phyloP scores from a whole-genome alignment of 2,888 invertebrate species.

The Heteropelma amictum region DNA sequence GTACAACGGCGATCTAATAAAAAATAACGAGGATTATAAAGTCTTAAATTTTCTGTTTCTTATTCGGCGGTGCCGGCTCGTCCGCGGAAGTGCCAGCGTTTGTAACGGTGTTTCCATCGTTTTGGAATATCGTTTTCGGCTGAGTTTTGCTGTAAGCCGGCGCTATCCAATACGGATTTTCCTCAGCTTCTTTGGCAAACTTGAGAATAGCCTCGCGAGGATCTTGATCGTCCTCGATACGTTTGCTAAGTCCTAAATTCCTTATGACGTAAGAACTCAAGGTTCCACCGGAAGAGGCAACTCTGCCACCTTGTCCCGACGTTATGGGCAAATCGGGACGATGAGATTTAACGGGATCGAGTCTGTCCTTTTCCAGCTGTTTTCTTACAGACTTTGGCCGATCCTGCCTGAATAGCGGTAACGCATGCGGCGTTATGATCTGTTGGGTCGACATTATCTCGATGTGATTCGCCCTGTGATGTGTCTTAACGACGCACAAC shows the following conservation, averaged over 20 bases:
- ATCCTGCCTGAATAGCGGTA: conserved; percentile 96
- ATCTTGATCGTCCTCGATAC: conserved; percentile 93
- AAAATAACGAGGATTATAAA: not conserved
- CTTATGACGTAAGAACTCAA: conserved; percentile 97
- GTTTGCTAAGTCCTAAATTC: conserved; percentile 94
- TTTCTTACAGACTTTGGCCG: conserved; percentile 92
- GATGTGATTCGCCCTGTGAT: conserved; percentile 88
- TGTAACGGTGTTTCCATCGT: conserved; percentile 62
- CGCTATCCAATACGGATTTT: conserved; percentile 98
- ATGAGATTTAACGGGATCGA: conserved; percentile 91
- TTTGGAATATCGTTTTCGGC: conserved; percentile 89
- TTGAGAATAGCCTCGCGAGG: conserved; percentile 96
- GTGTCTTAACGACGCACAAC: conserved; percentile 90
- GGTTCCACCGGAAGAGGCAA: conserved; percentile 96
- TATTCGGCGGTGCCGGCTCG: not conserved
- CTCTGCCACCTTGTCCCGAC: conserved; percentile 94
- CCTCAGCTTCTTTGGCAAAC: conserved; percentile 95
- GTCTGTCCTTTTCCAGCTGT: conserved; percentile 93
- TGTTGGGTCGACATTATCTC: conserved; percentile 94
- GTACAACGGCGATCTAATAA: too few species aligned
- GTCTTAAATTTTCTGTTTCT: not conserved
- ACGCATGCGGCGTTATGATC: conserved; percentile 96
- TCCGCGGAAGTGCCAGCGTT: not conserved
- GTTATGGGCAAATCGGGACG: conserved; percentile 93
- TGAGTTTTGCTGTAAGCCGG: conserved; percentile 95